Conservation (phyloP, 2,113 vertebrate species). For the Electrona antarctica region DNA sequence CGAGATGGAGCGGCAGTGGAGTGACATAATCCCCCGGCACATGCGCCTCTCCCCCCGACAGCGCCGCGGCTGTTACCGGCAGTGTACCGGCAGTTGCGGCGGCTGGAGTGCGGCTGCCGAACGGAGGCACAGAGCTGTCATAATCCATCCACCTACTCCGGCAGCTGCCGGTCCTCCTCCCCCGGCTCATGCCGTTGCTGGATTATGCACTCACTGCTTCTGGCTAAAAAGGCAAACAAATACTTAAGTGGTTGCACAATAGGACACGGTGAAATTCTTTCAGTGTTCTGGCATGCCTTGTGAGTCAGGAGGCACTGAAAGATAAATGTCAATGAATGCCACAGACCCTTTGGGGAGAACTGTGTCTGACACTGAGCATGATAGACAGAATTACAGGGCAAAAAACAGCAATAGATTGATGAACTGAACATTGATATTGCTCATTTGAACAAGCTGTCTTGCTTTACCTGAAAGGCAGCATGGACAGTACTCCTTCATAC, state of each 20-base stretch:
- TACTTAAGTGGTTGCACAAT: neutral
- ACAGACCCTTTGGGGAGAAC: slow-evolving; percentile 38
- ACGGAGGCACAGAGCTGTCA: too few relatives aligned
- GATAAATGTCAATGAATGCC: slow-evolving; percentile 66
- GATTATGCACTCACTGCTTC: too few relatives aligned
- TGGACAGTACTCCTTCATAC: slow-evolving; percentile 12
- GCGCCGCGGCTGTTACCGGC: too few relatives aligned
- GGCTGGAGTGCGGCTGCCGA: too few relatives aligned
- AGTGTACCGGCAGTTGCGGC: too few relatives aligned
- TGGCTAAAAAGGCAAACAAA: too few relatives aligned
- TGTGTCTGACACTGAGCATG: slow-evolving; percentile 26
- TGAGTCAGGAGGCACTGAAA: slow-evolving; percentile 33
- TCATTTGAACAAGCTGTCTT: slow-evolving; percentile 18
- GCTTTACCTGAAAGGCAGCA: slow-evolving; percentile 33
- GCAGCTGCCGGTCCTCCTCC: too few relatives aligned
- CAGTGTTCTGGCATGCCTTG: neutral
- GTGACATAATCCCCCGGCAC: too few relatives aligned
- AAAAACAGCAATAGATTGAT: neutral
- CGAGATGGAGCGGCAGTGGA: too few relatives aligned
- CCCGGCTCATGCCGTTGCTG: too few relatives aligned
- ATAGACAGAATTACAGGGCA: slow-evolving; percentile 20
- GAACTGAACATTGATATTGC: slow-evolving; percentile 35
- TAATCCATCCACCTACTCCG: too few relatives aligned
- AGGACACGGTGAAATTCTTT: neutral
- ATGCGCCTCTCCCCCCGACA: too few relatives aligned